Percentiles rank a stretch among this genome's conserved stretches.
phyloP scores from a whole-genome alignment of 2,888 invertebrate genomes.

The Pimpla rufipes region DNA sequence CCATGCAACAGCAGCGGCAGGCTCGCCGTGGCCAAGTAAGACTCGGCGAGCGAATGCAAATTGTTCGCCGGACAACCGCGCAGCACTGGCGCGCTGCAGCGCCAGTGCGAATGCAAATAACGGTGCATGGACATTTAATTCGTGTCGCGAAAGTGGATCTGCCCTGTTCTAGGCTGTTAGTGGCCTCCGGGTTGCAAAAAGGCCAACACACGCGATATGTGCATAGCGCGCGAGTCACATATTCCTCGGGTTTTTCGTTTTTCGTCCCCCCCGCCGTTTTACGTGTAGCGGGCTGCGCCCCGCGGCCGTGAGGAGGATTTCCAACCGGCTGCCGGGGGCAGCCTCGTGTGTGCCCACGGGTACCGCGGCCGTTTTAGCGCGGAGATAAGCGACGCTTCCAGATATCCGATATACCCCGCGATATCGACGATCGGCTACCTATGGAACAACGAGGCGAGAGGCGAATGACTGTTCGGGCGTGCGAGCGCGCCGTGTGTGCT shows the following conservation, averaged over 20 bases:
- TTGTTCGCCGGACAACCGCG: conserved; percentile 60
- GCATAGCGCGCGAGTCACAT: conserved; percentile 24
- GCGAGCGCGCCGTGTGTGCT: conserved; percentile 15
- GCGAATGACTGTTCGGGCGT: conserved; percentile 40
- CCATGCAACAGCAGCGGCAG: conserved; percentile 4
- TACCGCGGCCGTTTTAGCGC: conserved; percentile 56
- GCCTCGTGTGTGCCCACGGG: conserved; percentile 42
- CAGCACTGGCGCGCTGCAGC: conserved; percentile 26
- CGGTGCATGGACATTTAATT: conserved; percentile 70
- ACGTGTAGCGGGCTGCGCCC: no score
- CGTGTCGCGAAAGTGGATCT: conserved; percentile 69
- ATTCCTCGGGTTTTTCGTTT: conserved; percentile 12
- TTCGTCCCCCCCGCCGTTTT: conserved; percentile 21
- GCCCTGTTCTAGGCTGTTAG: conserved; percentile 65
- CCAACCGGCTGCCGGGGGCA: conserved; percentile 34
- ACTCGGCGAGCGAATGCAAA: conserved; percentile 64
- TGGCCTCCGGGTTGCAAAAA: conserved; percentile 51
- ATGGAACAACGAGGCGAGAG: conserved; percentile 56
- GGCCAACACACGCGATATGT: conserved; percentile 24
- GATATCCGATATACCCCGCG: conserved; percentile 67
- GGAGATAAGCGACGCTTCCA: conserved; percentile 63
- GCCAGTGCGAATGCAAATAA: conserved; percentile 68
- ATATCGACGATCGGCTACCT: conserved; percentile 67
- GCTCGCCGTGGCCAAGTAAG: conserved; percentile 45
- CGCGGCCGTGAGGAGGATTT: no score